Conservation (phyloP, 2,888 invertebrate species). For the Cremastinae sp. region DNA sequence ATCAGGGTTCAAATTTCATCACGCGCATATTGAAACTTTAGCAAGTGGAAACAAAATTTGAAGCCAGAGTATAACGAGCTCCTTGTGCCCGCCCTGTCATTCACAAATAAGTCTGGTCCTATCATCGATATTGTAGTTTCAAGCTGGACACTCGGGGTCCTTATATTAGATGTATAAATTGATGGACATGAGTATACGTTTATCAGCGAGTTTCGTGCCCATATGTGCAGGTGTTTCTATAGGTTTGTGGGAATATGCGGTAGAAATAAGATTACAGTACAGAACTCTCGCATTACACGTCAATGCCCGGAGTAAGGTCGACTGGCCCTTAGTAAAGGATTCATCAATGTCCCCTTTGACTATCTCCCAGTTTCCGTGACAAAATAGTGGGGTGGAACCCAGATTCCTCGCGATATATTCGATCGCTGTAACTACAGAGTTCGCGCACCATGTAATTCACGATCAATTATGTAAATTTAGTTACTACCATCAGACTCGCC, state of each 20-base stretch:
- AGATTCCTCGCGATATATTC: constrained; percentile 47
- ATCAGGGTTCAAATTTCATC: constrained; percentile 5
- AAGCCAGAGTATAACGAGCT: background rate
- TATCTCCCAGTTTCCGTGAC: constrained; percentile 3
- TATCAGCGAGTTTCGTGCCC: constrained; percentile 13
- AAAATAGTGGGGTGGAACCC: constrained; percentile 3
- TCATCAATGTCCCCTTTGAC: constrained; percentile 45
- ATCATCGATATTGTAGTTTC: constrained; percentile 1
- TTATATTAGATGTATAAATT: constrained; percentile 45
- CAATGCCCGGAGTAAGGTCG: background rate
- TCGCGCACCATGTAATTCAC: constrained; percentile 48
- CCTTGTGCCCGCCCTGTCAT: constrained; percentile 12
- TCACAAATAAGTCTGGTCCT: constrained; percentile 1
- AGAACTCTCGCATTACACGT: too few species aligned
- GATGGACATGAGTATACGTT: constrained; percentile 43
- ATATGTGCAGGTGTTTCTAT: background rate
- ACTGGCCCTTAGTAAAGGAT: background rate
- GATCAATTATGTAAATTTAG: constrained; percentile 61
- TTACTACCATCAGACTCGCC: constrained; percentile 18
- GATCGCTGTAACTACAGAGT: constrained; percentile 52
- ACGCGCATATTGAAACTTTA: constrained; percentile 28
- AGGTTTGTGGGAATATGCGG: too few species aligned
- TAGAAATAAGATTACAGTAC: background rate
- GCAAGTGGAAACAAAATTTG: constrained; percentile 40
- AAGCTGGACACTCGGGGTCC: constrained; percentile 1